Evolutionary conservation across 2,888 invertebrate species (phyloP).

Genomic region (Myathropa florea): DNA sequence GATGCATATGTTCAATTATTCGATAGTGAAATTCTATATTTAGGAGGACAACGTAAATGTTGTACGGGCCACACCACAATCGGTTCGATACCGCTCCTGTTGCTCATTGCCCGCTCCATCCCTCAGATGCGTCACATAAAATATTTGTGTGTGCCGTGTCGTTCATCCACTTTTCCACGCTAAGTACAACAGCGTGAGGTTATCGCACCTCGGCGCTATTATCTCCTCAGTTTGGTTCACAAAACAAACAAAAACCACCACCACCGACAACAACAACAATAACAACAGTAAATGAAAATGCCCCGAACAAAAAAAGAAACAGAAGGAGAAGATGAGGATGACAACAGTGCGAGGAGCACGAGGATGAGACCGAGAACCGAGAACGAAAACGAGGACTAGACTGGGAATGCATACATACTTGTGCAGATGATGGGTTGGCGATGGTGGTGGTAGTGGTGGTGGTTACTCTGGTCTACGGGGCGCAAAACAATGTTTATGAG

Average conservation of each 20-base stretch:
- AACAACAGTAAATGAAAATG: neutral
- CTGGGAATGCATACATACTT: neutral
- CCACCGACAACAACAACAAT: no score
- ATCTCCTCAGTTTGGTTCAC: conserved; percentile 16
- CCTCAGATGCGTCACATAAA: conserved; percentile 18
- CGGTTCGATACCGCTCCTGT: neutral
- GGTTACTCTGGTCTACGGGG: neutral
- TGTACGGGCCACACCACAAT: no score
- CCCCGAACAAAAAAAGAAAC: neutral
- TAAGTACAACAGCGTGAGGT: conserved; percentile 45
- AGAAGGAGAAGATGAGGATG: neutral
- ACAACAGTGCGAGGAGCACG: neutral
- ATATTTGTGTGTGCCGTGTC: neutral
- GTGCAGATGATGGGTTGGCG: neutral
- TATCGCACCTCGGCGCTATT: conserved; percentile 58
- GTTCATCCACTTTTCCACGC: conserved; percentile 21
- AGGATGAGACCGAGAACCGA: neutral
- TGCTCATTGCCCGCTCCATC: neutral
- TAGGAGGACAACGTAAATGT: neutral
- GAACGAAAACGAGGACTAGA: neutral
- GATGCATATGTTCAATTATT: conserved; percentile 44
- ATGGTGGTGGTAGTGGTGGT: neutral
- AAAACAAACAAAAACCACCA: neutral
- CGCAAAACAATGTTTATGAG: neutral
- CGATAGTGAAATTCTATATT: conserved; percentile 5